Evolutionary conservation across 2,888 invertebrate genomes (phyloP), one percentile per base, ranked within the genome.

Genomic region (Phengaris arion): DNA sequence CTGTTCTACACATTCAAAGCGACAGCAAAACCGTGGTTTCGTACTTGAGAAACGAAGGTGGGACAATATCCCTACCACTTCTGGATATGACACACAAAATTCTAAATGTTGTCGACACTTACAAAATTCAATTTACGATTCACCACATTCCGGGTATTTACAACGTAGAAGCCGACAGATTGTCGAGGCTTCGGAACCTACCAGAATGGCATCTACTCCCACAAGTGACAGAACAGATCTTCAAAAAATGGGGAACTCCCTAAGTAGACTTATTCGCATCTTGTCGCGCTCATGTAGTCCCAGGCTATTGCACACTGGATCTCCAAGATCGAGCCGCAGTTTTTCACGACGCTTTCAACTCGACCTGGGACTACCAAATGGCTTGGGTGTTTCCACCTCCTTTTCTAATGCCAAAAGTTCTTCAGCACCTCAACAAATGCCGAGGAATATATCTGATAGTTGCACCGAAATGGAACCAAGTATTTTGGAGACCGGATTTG

Each of bases 201-300:
- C 22, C 22, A 22, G 22, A 22, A 22, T 22, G 22, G 22, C 22
- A 22, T 22, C 22, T 22, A 22, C 22, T 22, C 22, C 22, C 22
- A 22, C 22, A 22, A 22, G 22, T 22, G 22, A 22, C 22, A 22
- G 22, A 22, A 22, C n/a, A 46, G n/a, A 74, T 80, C 13, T 82
- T 82, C 72, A 7, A 45, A 0, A 81, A 80, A 75, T 80, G 75
- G 78, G 82, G 81, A 0, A 78, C 51, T 0, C 83, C 81, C 2
- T 74, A 68, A n/a, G 77, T 82, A 74, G 81, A 81, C 55, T 75
- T 82, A 6, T 82, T 83, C n/a, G 82, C 83, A 0, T 81, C 82
- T 0, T 51, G 45, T 0, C n/a, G 8, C 35, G 80, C 82, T 6
- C 79, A 79, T 10, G 81, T 82, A 48, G 81, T 81, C 0, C 72